Conservation (phyloP, 1,140 invertebrate species). For the Scaptomyza graminum region DNA sequence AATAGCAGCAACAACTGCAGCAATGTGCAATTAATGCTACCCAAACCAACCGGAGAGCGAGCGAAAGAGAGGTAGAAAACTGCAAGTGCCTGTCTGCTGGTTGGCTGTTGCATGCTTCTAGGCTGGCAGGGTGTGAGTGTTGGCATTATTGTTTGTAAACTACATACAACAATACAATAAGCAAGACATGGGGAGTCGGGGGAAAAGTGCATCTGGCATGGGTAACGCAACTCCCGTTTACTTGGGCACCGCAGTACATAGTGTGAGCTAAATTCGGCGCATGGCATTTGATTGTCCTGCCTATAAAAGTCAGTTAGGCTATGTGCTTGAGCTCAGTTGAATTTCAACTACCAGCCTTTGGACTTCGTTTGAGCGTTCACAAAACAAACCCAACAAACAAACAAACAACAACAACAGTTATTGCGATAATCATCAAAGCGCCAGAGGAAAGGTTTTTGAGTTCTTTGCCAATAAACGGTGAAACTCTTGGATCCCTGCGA, state of each 20-base stretch:
- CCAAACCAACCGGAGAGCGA: conserved; percentile 13
- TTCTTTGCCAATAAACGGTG: conserved; percentile 53
- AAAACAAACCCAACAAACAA: conserved; percentile 11
- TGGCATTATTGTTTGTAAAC: conserved; percentile 82
- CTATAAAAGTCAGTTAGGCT: conserved; percentile 81
- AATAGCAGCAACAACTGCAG: conserved; percentile 39
- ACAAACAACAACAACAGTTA: conserved; percentile 11
- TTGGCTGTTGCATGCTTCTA: conserved; percentile 70
- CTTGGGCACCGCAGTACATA: conserved; percentile 43
- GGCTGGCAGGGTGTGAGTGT: conserved; percentile 56
- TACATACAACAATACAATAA: conserved; percentile 82
- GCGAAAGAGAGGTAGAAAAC: conserved; percentile 16
- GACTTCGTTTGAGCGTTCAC: conserved; percentile 49
- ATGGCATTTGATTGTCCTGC: conserved; percentile 74
- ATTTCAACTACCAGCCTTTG: conserved; percentile 73
- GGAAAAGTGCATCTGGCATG: conserved; percentile 2
- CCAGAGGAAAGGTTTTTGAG: conserved; percentile 19
- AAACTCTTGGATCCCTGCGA: conserved; percentile 51
- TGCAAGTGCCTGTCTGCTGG: conserved; percentile 49
- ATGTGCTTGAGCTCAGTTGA: conserved; percentile 77
- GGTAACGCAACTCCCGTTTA: conserved; percentile 16
- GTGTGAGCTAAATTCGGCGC: conserved; percentile 66
- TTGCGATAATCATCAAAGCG: conserved; percentile 10
- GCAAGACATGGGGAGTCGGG: conserved; percentile 57
- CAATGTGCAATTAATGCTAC: conserved; percentile 68